These are phyloP conservation scores for Macrophya annulata DNA, from an alignment of 2,888 invertebrate genomes.

Conservation along the genomic window DNA sequence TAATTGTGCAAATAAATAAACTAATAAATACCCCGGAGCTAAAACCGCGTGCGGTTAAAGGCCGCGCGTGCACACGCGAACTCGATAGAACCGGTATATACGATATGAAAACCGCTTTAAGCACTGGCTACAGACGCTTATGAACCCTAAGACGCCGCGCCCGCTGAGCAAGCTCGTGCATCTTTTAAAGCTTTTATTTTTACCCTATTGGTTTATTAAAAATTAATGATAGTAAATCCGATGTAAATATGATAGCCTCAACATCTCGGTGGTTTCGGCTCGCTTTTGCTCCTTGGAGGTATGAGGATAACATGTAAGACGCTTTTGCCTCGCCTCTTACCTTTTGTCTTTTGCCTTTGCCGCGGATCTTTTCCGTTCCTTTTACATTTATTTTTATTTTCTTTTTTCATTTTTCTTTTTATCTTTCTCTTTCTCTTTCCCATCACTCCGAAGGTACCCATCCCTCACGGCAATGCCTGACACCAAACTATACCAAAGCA, in stretches of 20 bases:
- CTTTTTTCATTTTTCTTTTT: neutral
- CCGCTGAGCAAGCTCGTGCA: conserved; percentile 65
- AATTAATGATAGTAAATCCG: conserved; percentile 74
- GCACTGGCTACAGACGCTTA: conserved; percentile 45
- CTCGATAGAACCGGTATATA: conserved; percentile 70
- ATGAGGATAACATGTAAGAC: neutral
- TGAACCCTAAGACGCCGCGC: conserved; percentile 53
- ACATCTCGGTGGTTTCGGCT: conserved; percentile 56
- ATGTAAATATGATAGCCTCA: conserved; percentile 72
- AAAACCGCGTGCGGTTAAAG: conserved; percentile 25
- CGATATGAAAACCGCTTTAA: neutral
- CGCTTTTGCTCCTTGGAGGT: conserved; percentile 35
- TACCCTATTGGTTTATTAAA: conserved; percentile 73
- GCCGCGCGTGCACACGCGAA: conserved; percentile 42
- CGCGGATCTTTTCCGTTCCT: conserved; percentile 14
- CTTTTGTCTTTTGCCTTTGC: conserved; percentile 9
- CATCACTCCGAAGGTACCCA: conserved; percentile 36
- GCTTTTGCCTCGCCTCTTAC: conserved; percentile 14
- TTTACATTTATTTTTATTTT: conserved; percentile 4
- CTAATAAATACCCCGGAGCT: conserved; percentile 76
- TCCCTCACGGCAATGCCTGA: conserved; percentile 38
- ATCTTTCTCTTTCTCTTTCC: neutral
- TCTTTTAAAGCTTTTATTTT: conserved; percentile 20
- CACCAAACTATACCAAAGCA: conserved; percentile 63
- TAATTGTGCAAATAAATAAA: conserved; percentile 79